Evolutionary conservation across 1,140 invertebrate genomes (phyloP).

Genomic region (Drosophila mayri): DNA sequence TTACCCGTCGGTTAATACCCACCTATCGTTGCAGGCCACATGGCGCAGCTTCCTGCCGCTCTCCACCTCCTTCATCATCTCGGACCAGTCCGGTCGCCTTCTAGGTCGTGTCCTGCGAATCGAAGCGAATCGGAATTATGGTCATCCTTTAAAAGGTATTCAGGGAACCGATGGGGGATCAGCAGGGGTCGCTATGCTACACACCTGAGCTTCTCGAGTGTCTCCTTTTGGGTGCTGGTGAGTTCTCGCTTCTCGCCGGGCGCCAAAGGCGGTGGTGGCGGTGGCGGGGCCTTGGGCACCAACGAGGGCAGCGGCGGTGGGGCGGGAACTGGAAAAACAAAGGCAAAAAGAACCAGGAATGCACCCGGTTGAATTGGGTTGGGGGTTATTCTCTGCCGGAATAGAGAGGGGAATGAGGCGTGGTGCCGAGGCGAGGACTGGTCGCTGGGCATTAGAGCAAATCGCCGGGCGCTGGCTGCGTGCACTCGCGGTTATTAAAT

Average conservation of each 20-base stretch:
- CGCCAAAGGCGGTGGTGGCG: slow-evolving; percentile 89
- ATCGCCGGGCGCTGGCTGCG: slow-evolving; percentile 74
- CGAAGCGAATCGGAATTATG: slow-evolving; percentile 40
- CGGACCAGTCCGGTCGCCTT: slow-evolving; percentile 93
- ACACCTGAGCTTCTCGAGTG: slow-evolving; percentile 86
- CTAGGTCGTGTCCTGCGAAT: slow-evolving; percentile 88
- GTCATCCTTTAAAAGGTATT: slow-evolving; percentile 73
- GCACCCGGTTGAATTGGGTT: slow-evolving; percentile 7
- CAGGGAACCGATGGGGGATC: slow-evolving; percentile 1
- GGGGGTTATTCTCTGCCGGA: slow-evolving; percentile 16
- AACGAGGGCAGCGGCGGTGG: slow-evolving; percentile 80
- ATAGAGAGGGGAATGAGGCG: neutral
- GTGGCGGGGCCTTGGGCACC: slow-evolving; percentile 87
- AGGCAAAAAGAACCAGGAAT: slow-evolving; percentile 20
- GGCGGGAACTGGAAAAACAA: slow-evolving; percentile 70
- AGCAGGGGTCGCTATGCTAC: slow-evolving; percentile 10
- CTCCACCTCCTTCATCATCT: slow-evolving; percentile 96
- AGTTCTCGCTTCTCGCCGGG: slow-evolving; percentile 85
- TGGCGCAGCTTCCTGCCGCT: slow-evolving; percentile 91
- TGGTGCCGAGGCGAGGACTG: slow-evolving; percentile 59
- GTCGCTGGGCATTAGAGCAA: slow-evolving; percentile 64
- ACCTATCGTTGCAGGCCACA: slow-evolving; percentile 93
- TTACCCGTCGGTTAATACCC: slow-evolving; percentile 34
- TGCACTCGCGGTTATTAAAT: slow-evolving; percentile 81
- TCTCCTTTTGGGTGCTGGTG: slow-evolving; percentile 85